Conservation (phyloP, 2,797 vertebrate species). For the Pseudochaenichthys georgianus region DNA sequence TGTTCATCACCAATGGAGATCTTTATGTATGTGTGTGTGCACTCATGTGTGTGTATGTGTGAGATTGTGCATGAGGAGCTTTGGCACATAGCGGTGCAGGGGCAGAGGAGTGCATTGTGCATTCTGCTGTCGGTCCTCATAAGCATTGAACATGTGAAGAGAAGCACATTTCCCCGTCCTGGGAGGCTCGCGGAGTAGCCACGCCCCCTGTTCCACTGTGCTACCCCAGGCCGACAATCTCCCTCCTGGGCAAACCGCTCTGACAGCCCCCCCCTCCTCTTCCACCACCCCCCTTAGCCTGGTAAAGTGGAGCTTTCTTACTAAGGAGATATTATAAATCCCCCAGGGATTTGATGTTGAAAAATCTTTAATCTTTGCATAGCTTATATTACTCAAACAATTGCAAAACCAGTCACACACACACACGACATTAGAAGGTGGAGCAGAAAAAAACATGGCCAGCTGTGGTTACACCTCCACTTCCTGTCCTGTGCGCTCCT, state of each 20-base stretch:
- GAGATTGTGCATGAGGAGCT: conserved; percentile 44
- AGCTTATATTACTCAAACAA: conserved; percentile 30
- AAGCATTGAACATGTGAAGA: conserved; percentile 68
- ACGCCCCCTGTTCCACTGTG: conserved; percentile 27
- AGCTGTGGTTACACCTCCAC: conserved; percentile 48
- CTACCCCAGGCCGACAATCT: conserved; percentile 24
- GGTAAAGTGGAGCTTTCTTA: conserved; percentile 48
- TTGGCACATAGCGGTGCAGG: conserved; percentile 29
- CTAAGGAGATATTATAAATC: conserved; percentile 46
- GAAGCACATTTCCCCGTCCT: conserved; percentile 69
- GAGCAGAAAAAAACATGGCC: conserved; percentile 26
- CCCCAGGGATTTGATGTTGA: conserved; percentile 48
- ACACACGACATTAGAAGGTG: conserved; percentile 4
- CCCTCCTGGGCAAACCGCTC: conserved; percentile 13
- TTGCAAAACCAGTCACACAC: conserved; percentile 13
- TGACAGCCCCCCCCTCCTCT: conserved; percentile 24
- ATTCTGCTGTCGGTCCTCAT: conserved; percentile 72
- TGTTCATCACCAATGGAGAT: conserved; percentile 23
- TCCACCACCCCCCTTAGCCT: conserved; percentile 1
- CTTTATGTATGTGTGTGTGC: conserved; percentile 47
- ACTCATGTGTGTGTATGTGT: conserved; percentile 27
- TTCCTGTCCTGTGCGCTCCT: conserved; percentile 35
- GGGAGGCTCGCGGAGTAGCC: conserved; percentile 37
- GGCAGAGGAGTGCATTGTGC: conserved; percentile 59
- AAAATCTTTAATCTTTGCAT: conserved; percentile 60